These are phyloP conservation scores for Circaetus gallicus DNA, from an alignment of 2,113 vertebrate genomes.

Conservation along the genomic window DNA sequence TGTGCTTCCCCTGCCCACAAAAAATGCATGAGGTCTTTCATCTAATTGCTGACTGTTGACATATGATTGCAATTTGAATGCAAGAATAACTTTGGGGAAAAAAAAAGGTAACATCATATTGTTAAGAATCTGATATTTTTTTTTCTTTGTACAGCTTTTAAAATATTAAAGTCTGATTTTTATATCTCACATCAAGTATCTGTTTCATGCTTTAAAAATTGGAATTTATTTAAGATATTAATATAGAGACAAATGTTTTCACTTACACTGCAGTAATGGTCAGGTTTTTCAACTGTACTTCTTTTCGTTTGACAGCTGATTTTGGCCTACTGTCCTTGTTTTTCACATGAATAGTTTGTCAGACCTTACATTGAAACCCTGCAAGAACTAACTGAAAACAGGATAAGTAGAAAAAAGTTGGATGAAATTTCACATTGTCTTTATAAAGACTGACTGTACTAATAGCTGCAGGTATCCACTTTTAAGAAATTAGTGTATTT, in stretches of 20 bases:
- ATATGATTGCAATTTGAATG: background rate
- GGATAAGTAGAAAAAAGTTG: background rate
- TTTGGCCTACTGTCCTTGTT: background rate
- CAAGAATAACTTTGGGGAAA: accelerated
- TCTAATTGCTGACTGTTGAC: background rate
- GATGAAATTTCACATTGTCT: background rate
- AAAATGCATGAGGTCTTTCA: background rate
- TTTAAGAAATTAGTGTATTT: background rate
- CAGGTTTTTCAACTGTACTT: background rate
- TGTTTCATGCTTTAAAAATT: background rate
- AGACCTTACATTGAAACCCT: background rate
- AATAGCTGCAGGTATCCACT: background rate
- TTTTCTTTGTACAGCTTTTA: background rate
- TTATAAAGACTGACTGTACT: background rate
- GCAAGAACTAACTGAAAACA: background rate
- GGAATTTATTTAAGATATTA: background rate
- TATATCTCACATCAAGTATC: background rate
- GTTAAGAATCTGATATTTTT: background rate
- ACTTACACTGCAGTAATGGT: background rate
- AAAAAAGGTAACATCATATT: background rate
- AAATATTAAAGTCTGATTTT: background rate
- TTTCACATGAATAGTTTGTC: background rate
- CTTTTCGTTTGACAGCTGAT: background rate
- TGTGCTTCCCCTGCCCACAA: background rate
- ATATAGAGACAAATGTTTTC: background rate